These are phyloP conservation scores for Eupithecia tripunctaria DNA, from an alignment of 2,888 invertebrate genomes.

Conservation along the genomic window DNA sequence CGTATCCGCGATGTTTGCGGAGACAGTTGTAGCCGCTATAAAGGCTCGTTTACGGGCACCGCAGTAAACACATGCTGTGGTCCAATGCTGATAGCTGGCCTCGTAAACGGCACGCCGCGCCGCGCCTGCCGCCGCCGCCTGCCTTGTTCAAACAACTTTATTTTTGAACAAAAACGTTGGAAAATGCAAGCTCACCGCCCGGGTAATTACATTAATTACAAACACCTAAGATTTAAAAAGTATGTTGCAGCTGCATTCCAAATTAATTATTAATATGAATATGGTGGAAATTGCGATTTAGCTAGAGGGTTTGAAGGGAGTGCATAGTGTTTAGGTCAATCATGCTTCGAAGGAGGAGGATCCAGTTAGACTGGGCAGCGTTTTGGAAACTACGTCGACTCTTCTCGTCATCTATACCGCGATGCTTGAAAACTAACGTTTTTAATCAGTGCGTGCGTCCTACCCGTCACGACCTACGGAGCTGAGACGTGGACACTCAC, in stretches of 20 bases:
- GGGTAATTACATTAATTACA: slow-evolving; percentile 8
- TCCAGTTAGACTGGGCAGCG: no score
- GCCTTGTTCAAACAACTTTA: slow-evolving; percentile 33
- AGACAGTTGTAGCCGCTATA: slow-evolving; percentile 64
- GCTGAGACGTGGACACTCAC: no score
- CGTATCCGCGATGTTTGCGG: slow-evolving; percentile 52
- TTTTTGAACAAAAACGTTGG: slow-evolving; percentile 23
- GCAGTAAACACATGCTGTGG: slow-evolving; percentile 69
- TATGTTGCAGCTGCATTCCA: background rate
- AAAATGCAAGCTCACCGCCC: background rate
- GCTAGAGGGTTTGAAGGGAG: no score
- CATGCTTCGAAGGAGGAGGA: no score
- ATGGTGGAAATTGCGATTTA: background rate
- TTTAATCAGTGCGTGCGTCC: no score
- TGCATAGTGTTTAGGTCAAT: no score
- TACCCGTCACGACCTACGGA: no score
- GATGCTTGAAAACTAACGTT: no score
- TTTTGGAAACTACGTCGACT: no score
- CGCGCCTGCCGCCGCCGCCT: no score
- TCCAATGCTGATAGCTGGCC: slow-evolving; percentile 55
- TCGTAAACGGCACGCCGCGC: slow-evolving; percentile 70
- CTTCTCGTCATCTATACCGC: no score
- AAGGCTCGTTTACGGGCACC: slow-evolving; percentile 62
- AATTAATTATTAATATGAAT: background rate
- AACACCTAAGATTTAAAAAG: background rate